phyloP scores from a whole-genome alignment of 2,797 vertebrate genomes.

The Acestrorhynchus altus region DNA sequence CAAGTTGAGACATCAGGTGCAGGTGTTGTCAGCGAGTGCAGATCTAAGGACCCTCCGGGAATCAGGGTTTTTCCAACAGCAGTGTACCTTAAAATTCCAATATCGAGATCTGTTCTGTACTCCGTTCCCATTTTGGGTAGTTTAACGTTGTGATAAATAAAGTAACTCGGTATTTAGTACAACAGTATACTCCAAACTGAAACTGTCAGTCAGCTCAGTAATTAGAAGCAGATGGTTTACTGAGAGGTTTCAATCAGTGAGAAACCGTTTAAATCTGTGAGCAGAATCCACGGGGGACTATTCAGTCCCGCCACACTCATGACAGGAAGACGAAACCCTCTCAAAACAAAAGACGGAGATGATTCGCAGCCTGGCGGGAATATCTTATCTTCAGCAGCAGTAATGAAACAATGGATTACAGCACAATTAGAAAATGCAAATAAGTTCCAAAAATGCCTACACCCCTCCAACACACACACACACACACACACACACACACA shows the following conservation, averaged over 20 bases:
- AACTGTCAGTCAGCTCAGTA: constrained; percentile 4
- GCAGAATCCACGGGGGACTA: not conserved
- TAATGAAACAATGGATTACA: constrained; percentile 1
- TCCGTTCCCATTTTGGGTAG: too few relatives aligned
- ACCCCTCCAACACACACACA: not conserved
- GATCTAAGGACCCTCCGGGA: too few relatives aligned
- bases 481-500: too few relatives aligned
- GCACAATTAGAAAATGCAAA: not conserved
- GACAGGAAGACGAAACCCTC: not conserved
- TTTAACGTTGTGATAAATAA: too few relatives aligned
- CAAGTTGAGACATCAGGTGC: too few relatives aligned
- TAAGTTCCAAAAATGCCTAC: not conserved
- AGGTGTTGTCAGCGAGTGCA: too few relatives aligned
- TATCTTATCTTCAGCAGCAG: not conserved
- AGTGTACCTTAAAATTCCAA: too few relatives aligned
- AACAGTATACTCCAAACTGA: too few relatives aligned
- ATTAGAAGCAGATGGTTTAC: constrained; percentile 12
- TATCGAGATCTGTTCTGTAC: too few relatives aligned
- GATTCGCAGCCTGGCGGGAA: not conserved
- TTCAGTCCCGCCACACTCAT: not conserved
- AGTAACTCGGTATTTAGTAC: too few relatives aligned
- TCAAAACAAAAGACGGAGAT: not conserved
- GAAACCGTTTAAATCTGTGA: not conserved
- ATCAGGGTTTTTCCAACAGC: too few relatives aligned
- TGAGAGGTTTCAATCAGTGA: not conserved